Conservation (phyloP, 2,797 vertebrate genomes). For the Amblyraja radiata region DNA sequence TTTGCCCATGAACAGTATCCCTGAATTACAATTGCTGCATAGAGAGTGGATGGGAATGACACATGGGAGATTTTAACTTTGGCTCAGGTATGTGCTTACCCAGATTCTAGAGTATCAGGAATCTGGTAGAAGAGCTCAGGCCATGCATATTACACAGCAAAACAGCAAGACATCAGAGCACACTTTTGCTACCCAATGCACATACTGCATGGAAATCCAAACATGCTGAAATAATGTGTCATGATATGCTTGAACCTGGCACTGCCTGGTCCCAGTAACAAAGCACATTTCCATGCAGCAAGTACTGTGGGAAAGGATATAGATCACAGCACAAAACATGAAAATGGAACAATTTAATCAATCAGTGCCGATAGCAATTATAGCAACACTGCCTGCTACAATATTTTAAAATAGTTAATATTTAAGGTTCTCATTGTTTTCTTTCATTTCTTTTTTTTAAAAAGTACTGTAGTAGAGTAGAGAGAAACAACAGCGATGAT, state of each 20-base stretch:
- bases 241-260: constrained; percentile 18
- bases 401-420: background rate
- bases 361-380: constrained; percentile 11
- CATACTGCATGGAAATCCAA: background rate
- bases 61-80: background rate
- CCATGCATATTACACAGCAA: background rate
- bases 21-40: background rate
- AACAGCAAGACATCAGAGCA: background rate
- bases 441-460: background rate
- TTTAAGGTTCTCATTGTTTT: constrained; percentile 23
- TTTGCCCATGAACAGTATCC: background rate
- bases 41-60: background rate
- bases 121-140: constrained; percentile 3
- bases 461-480: constrained; percentile 26
- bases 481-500: constrained; percentile 11
- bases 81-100: constrained; percentile 6
- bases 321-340: background rate
- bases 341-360: constrained; percentile 5
- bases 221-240: background rate
- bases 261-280: background rate
- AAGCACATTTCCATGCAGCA: constrained; percentile 15
- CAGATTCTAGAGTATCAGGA: background rate
- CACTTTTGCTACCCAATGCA: background rate
- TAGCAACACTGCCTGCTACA: constrained; percentile 8
- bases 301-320: constrained; percentile 14